Evolutionary conservation across 2,888 invertebrate species (phyloP), one percentile per base, ranked within the genome.

Genomic region (Cecidostiba fungosa): DNA sequence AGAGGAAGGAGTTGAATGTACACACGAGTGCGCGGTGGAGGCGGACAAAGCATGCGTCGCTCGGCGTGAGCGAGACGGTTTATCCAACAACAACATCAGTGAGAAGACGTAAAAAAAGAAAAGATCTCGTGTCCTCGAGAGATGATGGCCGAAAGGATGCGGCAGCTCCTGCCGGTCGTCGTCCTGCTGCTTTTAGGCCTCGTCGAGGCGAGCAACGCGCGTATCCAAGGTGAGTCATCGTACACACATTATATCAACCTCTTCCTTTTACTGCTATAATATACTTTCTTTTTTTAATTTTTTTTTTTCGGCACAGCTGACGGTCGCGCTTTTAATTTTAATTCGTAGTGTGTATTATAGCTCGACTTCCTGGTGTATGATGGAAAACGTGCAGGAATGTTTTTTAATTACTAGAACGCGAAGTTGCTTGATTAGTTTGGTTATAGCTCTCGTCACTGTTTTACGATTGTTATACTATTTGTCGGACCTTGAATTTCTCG

Each of bases 221-320:
- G 89, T 82, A 90, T 85, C 86, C 90, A 91, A 89, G 91, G 92
- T 92, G 88, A 92, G 91, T 90, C 89, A 85, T 86, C 54, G 32
- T 14, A 66, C 66, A 32, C 70, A 54, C 54, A 16, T 14, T 32
- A n/a, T 43, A 59, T 59, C 50, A 16, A 16, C 5, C 23, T n/a
- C 23, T 62, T 62, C 5, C 1, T 62, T 62, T 10, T 62, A 10
- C 5, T 59, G 12, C 16, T 6, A 10, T 23, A 8, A n/a, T n/a
- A 6, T 36, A n/a, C 39, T 36, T 32, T 32, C 1, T 32, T n/a
- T 10, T 36, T 32, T 32, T 66, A 26, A 66, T 26, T 23, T 26
- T 32, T 43, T 43, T 8, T 39, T 39, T 8, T 14, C 4, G 3
- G 26, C 26, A 23, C 39, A 39, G 72, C 72, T 39, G 43, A 50